A percentile compares a stretch with the other conserved stretches of the same genome.
Evolutionary conservation across 1,140 invertebrate genomes (phyloP).

Genomic region (Pogonognathellus flavescens): DNA sequence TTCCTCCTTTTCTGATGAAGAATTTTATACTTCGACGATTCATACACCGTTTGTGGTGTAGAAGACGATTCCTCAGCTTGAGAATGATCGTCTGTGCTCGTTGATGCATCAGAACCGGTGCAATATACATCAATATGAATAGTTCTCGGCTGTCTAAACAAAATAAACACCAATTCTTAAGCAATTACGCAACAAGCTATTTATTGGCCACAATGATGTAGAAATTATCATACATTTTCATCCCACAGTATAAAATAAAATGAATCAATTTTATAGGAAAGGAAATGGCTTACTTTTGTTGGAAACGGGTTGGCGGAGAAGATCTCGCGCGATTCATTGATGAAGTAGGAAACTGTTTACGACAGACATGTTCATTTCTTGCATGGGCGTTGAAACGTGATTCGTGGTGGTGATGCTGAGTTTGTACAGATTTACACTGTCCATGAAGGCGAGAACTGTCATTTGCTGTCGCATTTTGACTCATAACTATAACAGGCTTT

Average conservation of each 20-base stretch:
- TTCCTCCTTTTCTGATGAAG: conserved; percentile 72
- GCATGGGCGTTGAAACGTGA: not conserved
- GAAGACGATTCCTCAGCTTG: conserved; percentile 64
- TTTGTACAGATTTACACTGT: not conserved
- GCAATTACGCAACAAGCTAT: too few relatives aligned
- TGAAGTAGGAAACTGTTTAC: not conserved
- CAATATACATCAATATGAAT: conserved; percentile 85
- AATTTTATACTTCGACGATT: conserved; percentile 75
- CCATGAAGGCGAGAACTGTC: not conserved
- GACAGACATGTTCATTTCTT: not conserved
- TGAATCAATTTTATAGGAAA: not conserved
- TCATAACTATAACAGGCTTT: not conserved
- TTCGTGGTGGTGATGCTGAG: not conserved
- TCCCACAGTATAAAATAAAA: conserved; percentile 22
- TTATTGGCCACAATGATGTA: too few relatives aligned
- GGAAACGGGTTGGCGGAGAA: conserved; percentile 55
- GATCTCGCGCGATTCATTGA: conserved; percentile 41
- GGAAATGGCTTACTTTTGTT: conserved; percentile 60
- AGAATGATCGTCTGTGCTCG: conserved; percentile 68
- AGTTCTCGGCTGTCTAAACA: conserved; percentile 74
- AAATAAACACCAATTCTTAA: not conserved
- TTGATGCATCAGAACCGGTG: conserved; percentile 76
- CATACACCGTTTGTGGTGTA: conserved; percentile 77
- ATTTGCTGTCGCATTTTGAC: not conserved
- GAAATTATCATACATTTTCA: too few relatives aligned